A percentile compares a stretch with the other conserved stretches of the same genome.
Evolutionary conservation across 2,797 vertebrate species (phyloP).

Genomic region (Epinephelus coioides): DNA sequence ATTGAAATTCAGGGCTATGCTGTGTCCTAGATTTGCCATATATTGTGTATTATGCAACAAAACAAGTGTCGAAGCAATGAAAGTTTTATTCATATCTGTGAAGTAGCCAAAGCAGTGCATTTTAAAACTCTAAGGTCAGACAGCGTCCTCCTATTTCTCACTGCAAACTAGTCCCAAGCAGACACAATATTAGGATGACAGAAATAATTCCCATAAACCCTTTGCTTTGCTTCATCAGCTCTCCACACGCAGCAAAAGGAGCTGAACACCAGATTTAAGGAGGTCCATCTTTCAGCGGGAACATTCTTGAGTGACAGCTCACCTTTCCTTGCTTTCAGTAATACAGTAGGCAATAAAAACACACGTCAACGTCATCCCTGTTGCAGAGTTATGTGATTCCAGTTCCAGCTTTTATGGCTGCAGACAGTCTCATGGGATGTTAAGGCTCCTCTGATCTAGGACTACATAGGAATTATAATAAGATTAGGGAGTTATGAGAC

Average conservation of each 20-base stretch:
- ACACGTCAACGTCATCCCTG: constrained; percentile 31
- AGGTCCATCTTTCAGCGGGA: constrained; percentile 55
- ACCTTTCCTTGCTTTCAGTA: constrained; percentile 66
- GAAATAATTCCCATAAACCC: constrained; percentile 30
- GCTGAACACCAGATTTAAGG: constrained; percentile 28
- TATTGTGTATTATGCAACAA: constrained; percentile 14
- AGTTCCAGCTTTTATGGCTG: constrained; percentile 34
- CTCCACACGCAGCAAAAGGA: constrained; percentile 7
- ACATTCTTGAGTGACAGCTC: constrained; percentile 81
- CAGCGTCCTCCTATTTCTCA: constrained; percentile 3
- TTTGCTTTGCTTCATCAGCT: constrained; percentile 38
- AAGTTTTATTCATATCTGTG: neutral
- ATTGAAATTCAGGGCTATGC: constrained; percentile 15
- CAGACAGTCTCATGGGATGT: constrained; percentile 34
- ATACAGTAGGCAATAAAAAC: constrained; percentile 67
- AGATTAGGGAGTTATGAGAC: constrained; percentile 30
- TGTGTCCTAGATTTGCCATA: constrained; percentile 30
- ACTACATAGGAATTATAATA: constrained; percentile 40
- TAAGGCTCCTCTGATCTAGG: constrained; percentile 41
- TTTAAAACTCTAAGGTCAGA: neutral
- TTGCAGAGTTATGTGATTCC: constrained; percentile 49
- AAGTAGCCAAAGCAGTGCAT: neutral
- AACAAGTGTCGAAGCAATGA: neutral
- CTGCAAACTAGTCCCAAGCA: constrained; percentile 1
- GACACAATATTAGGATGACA: neutral